A percentile compares a stretch with the other conserved stretches of the same genome.
phyloP scores from a whole-genome alignment of 2,797 vertebrate genomes.

The Eidolon dupreanum region DNA sequence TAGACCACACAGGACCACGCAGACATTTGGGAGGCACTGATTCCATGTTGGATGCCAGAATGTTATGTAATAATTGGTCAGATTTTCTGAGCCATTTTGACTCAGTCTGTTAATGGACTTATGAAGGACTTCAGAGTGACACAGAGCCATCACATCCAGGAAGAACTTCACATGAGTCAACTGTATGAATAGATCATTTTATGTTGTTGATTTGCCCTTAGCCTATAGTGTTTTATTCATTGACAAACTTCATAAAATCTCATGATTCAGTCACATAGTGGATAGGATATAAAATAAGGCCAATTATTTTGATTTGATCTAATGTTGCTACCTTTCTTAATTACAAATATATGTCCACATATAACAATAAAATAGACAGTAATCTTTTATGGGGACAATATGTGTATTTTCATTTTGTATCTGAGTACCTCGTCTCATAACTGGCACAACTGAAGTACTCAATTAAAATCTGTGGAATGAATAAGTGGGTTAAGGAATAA shows the following conservation, averaged over 20 bases:
- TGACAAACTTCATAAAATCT: neutral
- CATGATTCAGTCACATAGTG: neutral
- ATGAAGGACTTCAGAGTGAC: neutral
- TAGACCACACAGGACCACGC: neutral
- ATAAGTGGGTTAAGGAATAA: neutral
- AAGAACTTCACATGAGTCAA: neutral
- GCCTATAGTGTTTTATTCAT: neutral
- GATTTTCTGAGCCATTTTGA: neutral
- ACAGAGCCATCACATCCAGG: neutral
- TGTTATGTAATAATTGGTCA: neutral
- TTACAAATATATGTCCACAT: neutral
- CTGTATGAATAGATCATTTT: neutral
- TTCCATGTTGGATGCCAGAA: neutral
- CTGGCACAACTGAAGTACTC: neutral
- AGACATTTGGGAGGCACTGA: neutral
- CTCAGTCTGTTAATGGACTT: neutral
- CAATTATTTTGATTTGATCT: neutral
- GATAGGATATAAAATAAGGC: neutral
- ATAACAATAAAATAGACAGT: neutral
- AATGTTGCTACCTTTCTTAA: neutral
- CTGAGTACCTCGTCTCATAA: neutral
- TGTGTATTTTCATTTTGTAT: neutral
- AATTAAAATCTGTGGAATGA: neutral
- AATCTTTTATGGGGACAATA: neutral
- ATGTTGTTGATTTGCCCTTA: neutral